Evolutionary conservation across 2,113 vertebrate species (phyloP), one percentile per base, ranked within the genome.

Genomic region (Thamnophis sirtalis): DNA sequence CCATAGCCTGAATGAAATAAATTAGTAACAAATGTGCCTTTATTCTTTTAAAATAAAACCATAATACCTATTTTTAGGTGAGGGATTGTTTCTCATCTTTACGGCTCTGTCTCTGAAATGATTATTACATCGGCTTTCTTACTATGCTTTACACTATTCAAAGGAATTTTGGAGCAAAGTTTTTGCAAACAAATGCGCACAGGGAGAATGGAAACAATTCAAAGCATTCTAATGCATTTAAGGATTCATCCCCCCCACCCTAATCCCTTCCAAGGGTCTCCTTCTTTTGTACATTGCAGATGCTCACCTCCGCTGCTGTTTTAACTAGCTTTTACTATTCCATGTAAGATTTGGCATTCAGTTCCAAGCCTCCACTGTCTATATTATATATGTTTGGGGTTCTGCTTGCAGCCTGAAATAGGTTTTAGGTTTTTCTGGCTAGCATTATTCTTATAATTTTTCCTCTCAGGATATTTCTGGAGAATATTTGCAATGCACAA

Each of bases 391-490:
- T 11, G 91, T 92, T 94, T 93, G 90, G 88, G 84, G 6, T 21
- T 91, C 95, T 92, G 92, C 93, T 92, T 84, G 49, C 90, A 56
- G 92, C 0, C 0, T 3, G 49, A 89, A 87, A 87, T 53, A 91
- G 54, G 7, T 90, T 0, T 54, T 48, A 91, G 28, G 38, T 63
- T 91, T 93, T 95, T 55, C 91, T 92, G 73, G 10, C 48, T 28
- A 26, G 33, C 91, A 33, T 49, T 50, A 95, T 33, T 88, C 19
- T 85, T 63, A 55, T 19, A 86, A 26, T 91, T 55, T 21, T 84
- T 91, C 50, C 60, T 93, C 1, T 24, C 91, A 91, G 80, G n/a
- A 22, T 51, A 91, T 90, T n/a, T 89, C 26, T 33, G 80, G 86
- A 60, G 68, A 89, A 33, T 43, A 49, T 7, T 0, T 68, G 17